Percentiles rank a stretch among this genome's conserved stretches.
phyloP scores from a whole-genome alignment of 2,113 vertebrate species.

The Misgurnus mizolepis region DNA sequence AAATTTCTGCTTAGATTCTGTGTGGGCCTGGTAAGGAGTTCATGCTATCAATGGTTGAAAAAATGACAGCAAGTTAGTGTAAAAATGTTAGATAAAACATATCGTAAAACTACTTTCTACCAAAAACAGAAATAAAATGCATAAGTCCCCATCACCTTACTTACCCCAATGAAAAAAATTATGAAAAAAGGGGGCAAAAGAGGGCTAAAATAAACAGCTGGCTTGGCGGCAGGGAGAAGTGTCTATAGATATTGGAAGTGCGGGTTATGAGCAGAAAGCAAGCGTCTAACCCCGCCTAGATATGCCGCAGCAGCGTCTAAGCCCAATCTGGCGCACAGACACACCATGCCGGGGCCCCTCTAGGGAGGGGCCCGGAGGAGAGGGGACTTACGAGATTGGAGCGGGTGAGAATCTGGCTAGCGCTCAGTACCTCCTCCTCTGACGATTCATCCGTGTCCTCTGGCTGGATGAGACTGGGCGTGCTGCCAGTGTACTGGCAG shows the following conservation, averaged over 20 bases:
- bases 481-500: slow-evolving; percentile 92
- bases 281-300: slow-evolving; percentile 65
- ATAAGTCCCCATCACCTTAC: slow-evolving; percentile 14
- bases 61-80: background rate
- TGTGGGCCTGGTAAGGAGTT: background rate
- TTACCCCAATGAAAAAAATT: background rate
- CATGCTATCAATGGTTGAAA: slow-evolving; percentile 32
- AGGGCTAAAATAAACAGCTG: slow-evolving; percentile 23
- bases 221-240: slow-evolving; percentile 29
- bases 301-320: slow-evolving; percentile 46
- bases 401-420: slow-evolving; percentile 92
- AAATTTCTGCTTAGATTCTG: background rate
- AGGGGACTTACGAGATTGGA: slow-evolving; percentile 84
- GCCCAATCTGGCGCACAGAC: slow-evolving; percentile 52
- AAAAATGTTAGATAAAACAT: background rate
- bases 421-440: slow-evolving; percentile 95
- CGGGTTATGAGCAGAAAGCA: slow-evolving; percentile 73
- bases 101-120: slow-evolving; percentile 27
- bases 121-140: background rate
- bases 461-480: slow-evolving; percentile 94
- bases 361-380: slow-evolving; percentile 51
- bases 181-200: background rate
- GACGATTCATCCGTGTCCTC: slow-evolving; percentile 98
- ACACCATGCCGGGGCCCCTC: slow-evolving; percentile 70
- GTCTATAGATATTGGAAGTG: slow-evolving; percentile 50